Base-by-base conservation (phyloP, 2,888 invertebrate species). In the Diarsia mendica region DNA sequence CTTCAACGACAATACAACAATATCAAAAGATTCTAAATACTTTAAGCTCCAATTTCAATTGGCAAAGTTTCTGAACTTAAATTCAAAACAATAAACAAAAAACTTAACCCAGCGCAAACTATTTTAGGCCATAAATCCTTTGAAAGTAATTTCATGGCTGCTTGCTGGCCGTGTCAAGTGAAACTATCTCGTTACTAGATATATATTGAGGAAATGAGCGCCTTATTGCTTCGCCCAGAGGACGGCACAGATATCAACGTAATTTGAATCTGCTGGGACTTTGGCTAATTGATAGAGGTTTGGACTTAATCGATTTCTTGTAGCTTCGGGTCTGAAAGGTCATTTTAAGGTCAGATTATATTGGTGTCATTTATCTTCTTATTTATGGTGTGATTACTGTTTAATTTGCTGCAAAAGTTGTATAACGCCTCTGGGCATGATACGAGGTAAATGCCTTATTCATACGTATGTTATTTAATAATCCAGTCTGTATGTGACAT, bases 111-210 rank as follows among this genome's bases (percentile, higher is more conserved):
- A 75, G 28, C 53, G 51, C 70, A 61, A 80, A 84, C 86, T 82
- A 80, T 86, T 86, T 84, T 70, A 74, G 77, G 67, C 23, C 49
- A 83, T 82, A 87, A 85, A 87, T 87, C 77, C 60, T 67, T 61
- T 55, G 68, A 63, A 86, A 82, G 81, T 85, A 83, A 86, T 86
- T 87, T 86, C 85, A 86, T 83, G 79, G 79, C 69, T 74, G 58
- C 64, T 67, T 75, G 69, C 75, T 73, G 64, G 70, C 77, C 64
- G 63, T 69, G 77, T 85, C 77, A 83, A 67, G 51, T 71, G 77
- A 72, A 86, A 85, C 87, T 85, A 83, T 78, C 79, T 78, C 64
- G 74, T 83, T 83, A 79, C 70, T 70, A 75, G 79, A 86, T 83
- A 84, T 84, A 83, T 83, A 82, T 77, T 61, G 72, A 77, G 81